Evolutionary conservation across 2,797 vertebrate species (phyloP).

Genomic region (Trematomus bernacchii): DNA sequence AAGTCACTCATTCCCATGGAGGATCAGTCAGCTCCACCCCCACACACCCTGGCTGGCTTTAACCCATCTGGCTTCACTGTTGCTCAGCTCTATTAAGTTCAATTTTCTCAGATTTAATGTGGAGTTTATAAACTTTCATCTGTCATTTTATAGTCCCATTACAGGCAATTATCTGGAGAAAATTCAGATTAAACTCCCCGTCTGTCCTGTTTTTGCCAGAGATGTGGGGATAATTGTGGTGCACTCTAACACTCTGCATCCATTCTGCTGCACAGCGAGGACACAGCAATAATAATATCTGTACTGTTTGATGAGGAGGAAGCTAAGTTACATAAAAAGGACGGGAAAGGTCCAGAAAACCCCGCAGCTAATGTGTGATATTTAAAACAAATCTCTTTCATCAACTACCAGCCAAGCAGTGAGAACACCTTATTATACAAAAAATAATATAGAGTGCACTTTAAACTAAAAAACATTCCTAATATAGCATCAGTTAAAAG

Average conservation of each 20-base stretch:
- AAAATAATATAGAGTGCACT: neutral
- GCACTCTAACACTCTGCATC: constrained; percentile 1
- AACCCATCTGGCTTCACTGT: constrained; percentile 35
- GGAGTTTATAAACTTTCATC: neutral
- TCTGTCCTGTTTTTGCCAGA: neutral
- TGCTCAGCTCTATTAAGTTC: neutral
- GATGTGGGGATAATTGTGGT: neutral
- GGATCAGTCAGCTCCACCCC: constrained; percentile 63
- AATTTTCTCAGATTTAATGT: neutral
- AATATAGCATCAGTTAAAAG: neutral
- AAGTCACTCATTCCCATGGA: constrained; percentile 70
- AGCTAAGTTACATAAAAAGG: neutral
- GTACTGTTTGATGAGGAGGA: neutral
- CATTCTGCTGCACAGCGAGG: constrained; percentile 1
- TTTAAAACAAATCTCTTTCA: neutral
- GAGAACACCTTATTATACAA: constrained; percentile 2
- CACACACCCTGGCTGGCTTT: constrained; percentile 62
- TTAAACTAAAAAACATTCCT: neutral
- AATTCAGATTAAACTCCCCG: neutral
- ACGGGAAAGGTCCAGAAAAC: neutral
- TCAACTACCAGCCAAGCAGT: neutral
- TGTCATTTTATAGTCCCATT: neutral
- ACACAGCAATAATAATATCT: neutral
- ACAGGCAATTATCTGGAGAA: neutral
- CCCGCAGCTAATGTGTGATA: neutral